phyloP scores from a whole-genome alignment of 2,888 invertebrate genomes.

The Acanthococcus lagerstroemiae region DNA sequence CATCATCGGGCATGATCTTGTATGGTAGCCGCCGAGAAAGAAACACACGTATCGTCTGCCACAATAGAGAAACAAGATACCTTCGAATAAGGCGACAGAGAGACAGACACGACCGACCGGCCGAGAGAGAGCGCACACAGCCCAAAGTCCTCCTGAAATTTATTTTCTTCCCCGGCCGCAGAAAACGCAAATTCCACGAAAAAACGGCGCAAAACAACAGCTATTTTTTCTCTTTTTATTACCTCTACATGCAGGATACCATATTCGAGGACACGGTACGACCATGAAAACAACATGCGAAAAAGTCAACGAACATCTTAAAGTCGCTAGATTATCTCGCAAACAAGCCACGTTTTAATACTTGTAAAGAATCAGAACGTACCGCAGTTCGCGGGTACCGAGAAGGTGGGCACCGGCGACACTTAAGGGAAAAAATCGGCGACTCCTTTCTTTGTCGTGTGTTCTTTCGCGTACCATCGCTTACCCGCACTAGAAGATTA shows the following conservation, averaged over 20 bases:
- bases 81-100: no score
- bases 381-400: not conserved
- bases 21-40: no score
- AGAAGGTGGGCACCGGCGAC: no score
- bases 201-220: not conserved
- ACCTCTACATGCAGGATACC: not conserved
- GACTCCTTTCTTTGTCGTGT: no score
- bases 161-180: not conserved
- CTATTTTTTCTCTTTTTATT: not conserved
- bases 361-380: not conserved
- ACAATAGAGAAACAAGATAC: no score
- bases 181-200: not conserved
- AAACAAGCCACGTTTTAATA: conserved; percentile 4
- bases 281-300: conserved; percentile 2
- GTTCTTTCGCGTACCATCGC: no score
- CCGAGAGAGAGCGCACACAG: no score
- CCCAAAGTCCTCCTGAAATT: not conserved
- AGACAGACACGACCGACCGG: no score
- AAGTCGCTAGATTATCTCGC: conserved; percentile 13
- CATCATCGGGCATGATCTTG: no score
- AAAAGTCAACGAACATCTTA: conserved; percentile 16
- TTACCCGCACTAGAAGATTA: no score
- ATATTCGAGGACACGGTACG: conserved; percentile 1
- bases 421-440: no score
- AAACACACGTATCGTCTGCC: no score